These are phyloP conservation scores for Ormyrus nitidulus DNA, from an alignment of 2,888 invertebrate genomes.

Conservation along the genomic window DNA sequence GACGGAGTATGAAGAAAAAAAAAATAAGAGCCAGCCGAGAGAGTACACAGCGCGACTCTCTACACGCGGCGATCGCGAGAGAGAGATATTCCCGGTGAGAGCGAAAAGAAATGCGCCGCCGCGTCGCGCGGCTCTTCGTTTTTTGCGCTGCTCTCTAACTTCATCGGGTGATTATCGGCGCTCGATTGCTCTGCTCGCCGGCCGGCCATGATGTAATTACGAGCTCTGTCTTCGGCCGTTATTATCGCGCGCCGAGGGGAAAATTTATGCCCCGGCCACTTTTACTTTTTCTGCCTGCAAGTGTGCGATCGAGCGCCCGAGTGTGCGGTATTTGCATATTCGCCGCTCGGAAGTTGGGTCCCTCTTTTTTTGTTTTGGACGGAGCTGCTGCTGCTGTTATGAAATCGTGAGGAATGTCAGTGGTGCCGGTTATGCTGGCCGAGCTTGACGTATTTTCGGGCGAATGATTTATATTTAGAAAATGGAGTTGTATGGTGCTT, in stretches of 20 bases:
- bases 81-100: background rate
- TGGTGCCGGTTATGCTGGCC: too few species aligned
- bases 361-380: too few species aligned
- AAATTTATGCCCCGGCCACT: slow-evolving; percentile 24
- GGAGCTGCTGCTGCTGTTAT: too few species aligned
- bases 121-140: background rate
- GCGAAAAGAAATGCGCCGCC: background rate
- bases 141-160: background rate
- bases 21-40: too few species aligned
- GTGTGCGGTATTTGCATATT: background rate
- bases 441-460: too few species aligned
- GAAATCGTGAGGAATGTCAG: too few species aligned
- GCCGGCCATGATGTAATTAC: slow-evolving; percentile 7
- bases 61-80: background rate
- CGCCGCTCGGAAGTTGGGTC: background rate
- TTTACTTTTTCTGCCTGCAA: slow-evolving; percentile 12
- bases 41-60: too few species aligned
- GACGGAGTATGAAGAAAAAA: slow-evolving; percentile 5
- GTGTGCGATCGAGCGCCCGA: background rate
- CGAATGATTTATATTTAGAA: too few species aligned
- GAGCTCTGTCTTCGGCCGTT: background rate
- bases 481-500: too few species aligned
- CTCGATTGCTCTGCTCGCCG: background rate
- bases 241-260: background rate
- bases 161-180: slow-evolving; percentile 13